A percentile compares a stretch with the other conserved stretches of the same genome.
Conservation (phyloP, 37 sponge, comb jelly and placozoan species). For the Tethya wilhelma region DNA sequence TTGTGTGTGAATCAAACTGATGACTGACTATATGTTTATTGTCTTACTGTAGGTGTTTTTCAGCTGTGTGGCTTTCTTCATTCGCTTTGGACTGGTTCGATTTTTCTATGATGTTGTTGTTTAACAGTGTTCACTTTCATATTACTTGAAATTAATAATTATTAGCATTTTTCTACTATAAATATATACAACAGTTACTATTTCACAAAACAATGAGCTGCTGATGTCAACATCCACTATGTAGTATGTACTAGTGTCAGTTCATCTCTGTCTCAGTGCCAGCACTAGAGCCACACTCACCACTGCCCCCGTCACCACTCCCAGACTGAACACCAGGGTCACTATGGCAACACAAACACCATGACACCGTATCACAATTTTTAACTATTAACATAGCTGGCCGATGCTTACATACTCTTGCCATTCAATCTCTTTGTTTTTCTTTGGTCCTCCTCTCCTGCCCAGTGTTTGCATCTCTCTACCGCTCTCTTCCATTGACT, state of each 20-base stretch:
- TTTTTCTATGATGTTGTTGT: conserved; percentile 34
- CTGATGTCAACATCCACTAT: no score
- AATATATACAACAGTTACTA: no score
- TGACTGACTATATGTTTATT: not conserved
- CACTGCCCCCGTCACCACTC: conserved; percentile 33
- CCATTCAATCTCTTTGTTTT: not conserved
- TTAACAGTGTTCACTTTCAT: not conserved
- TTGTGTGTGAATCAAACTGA: no score
- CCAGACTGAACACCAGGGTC: conserved; percentile 9
- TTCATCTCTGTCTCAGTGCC: conserved; percentile 5
- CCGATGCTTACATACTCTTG: not conserved
- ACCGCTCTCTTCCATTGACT: conserved; percentile 93
- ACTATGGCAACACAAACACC: not conserved
- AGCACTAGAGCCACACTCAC: conserved; percentile 37
- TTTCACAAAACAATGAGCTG: no score
- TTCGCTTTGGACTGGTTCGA: conserved; percentile 58
- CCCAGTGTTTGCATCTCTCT: conserved; percentile 81
- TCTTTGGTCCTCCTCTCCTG: conserved; percentile 6
- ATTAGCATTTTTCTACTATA: no score
- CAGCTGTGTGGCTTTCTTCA: conserved; percentile 44
- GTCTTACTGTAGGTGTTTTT: conserved; percentile 18
- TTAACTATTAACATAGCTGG: not conserved
- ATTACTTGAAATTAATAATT: no score
- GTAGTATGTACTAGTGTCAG: no score
- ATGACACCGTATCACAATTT: not conserved